A percentile compares a stretch with the other conserved stretches of the same genome.
These are phyloP conservation scores for Zhuqinia jingwanae DNA, from an alignment of 2,888 invertebrate genomes.

Conservation along the genomic window DNA sequence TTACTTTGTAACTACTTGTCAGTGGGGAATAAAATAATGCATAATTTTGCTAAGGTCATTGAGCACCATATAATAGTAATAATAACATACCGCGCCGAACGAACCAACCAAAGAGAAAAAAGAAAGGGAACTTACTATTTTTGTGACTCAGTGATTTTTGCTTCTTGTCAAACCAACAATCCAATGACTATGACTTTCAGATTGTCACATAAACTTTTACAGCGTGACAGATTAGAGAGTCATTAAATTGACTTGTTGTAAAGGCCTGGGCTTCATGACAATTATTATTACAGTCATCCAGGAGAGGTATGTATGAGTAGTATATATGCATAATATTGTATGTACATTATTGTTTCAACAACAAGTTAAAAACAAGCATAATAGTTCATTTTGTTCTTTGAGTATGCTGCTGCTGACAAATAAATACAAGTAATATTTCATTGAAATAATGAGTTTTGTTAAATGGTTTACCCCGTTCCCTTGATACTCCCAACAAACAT, in stretches of 20 bases:
- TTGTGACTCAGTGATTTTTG: slow-evolving; percentile 28
- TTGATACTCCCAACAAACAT: no score
- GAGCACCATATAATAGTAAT: slow-evolving; percentile 38
- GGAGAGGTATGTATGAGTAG: background rate
- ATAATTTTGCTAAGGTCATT: slow-evolving; percentile 65
- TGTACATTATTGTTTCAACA: no score
- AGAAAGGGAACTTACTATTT: slow-evolving; percentile 57
- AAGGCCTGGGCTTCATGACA: slow-evolving; percentile 61
- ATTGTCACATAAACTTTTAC: slow-evolving; percentile 66
- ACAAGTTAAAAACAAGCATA: no score
- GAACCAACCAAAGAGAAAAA: slow-evolving; percentile 33
- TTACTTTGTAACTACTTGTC: background rate
- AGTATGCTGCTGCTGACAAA: no score
- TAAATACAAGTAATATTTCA: no score
- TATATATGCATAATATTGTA: no score
- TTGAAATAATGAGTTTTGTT: no score
- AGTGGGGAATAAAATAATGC: slow-evolving; percentile 6
- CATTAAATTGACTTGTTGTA: slow-evolving; percentile 63
- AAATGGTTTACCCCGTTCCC: no score
- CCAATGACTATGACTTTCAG: slow-evolving; percentile 63
- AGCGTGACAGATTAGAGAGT: slow-evolving; percentile 71
- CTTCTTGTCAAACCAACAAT: slow-evolving; percentile 30
- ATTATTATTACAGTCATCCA: slow-evolving; percentile 36
- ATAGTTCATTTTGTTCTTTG: no score
- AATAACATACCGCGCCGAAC: background rate